These are phyloP conservation scores for Lepidurus packardi DNA, from an alignment of 1,140 invertebrate genomes.

Conservation along the genomic window DNA sequence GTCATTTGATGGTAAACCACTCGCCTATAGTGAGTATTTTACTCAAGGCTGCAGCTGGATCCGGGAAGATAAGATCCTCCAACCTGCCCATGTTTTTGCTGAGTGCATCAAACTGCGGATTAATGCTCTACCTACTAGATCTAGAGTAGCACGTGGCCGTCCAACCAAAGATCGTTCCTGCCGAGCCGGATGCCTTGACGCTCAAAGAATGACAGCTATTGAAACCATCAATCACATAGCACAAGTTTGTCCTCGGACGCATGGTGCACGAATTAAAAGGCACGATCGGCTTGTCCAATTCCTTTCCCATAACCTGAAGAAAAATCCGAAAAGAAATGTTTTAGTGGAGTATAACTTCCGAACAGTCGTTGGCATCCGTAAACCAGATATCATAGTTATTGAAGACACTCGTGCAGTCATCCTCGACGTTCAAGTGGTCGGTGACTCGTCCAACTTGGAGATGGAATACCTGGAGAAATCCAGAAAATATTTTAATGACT, in stretches of 20 bases:
- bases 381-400: background rate
- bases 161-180: background rate
- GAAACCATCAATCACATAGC: background rate
- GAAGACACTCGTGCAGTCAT: background rate
- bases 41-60: no score
- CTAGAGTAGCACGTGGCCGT: no score
- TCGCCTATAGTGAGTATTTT: no score
- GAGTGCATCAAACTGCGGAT: no score
- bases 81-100: no score
- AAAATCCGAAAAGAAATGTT: background rate
- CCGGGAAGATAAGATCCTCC: no score
- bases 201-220: no score
- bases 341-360: background rate
- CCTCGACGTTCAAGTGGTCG: background rate
- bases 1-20: no score
- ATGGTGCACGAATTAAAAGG: background rate
- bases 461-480: background rate
- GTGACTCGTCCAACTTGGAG: background rate
- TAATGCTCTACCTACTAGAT: no score
- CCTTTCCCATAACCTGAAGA: background rate
- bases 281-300: background rate
- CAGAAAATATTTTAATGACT: background rate
- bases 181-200: background rate
- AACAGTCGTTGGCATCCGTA: background rate
- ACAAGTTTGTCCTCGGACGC: background rate